These are phyloP conservation scores for Narcine bancroftii DNA, from an alignment of 2,113 vertebrate genomes.

Conservation along the genomic window DNA sequence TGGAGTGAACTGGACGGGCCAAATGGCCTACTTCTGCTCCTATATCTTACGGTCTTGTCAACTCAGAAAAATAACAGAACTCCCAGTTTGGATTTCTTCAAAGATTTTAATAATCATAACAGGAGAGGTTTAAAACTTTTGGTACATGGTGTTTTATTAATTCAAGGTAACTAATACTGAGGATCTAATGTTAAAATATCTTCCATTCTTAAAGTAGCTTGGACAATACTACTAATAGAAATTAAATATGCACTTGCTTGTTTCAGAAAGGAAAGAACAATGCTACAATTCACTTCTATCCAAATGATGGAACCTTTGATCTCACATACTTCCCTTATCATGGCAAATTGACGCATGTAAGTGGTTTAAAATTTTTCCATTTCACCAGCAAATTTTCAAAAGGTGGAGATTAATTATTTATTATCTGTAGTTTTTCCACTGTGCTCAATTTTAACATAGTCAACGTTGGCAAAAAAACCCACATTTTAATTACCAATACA, in stretches of 20 bases:
- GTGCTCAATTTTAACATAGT: not conserved
- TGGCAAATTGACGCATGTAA: conserved; percentile 84
- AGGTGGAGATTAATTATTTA: not conserved
- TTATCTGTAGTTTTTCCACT: not conserved
- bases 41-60: too few relatives aligned
- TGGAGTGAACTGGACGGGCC: too few relatives aligned
- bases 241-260: not conserved
- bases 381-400: not conserved
- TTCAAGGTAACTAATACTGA: not conserved
- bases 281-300: conserved; percentile 76
- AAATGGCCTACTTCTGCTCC: too few relatives aligned
- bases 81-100: not conserved
- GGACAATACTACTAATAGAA: not conserved
- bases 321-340: conserved; percentile 92
- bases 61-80: not conserved
- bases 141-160: not conserved
- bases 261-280: conserved; percentile 75
- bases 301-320: conserved; percentile 71
- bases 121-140: not conserved
- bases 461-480: not conserved
- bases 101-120: not conserved
- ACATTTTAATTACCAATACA: not conserved
- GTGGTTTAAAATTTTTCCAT: conserved; percentile 44
- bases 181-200: not conserved
- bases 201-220: not conserved